Evolutionary conservation across 2,888 invertebrate species (phyloP), one percentile per base, ranked within the genome.

Genomic region (Julus scandinavius): DNA sequence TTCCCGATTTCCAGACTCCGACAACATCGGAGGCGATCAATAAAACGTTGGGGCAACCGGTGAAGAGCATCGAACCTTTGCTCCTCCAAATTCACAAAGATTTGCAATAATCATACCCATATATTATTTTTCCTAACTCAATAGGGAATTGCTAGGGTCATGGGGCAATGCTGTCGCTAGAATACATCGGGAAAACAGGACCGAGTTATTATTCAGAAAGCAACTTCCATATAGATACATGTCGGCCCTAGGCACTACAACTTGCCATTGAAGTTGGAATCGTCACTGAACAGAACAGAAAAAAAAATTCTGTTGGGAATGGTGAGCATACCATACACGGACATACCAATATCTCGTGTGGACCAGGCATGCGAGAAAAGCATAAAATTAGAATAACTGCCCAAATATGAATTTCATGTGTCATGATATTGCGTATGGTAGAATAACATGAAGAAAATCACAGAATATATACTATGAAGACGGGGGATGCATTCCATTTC

Each of bases 361-460:
- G 20, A 20, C 72, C 20, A 5, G 72, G 29, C 72, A 29, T 72
- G 6, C 38, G 38, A 6, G 13, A 80, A 5, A 38, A 38, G 80
- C 80, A 80, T 80, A 80, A 80, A 80, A 80, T 80, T 80, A 80
- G 80, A 80, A 80, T 80, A 80, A 80, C 80, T 80, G 80, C 80
- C 13, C 38, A 38, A 80, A 80, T 80, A 38, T 80, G 80, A 80
- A 80, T 80, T 80, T 29, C 11, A 29, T 38, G 80, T 80, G 29
- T 9, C 72, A 9, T 80, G 38, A 15, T 80, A 38, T 80, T 38
- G 80, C 13, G 38, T 29, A 38, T 11, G 13, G 38, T 1, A 29
- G 80, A 80, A 11, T 2, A 7, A 38, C 80, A 80, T 13, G 80
- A 29, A 80, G 80, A 38, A 80, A 38, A 80, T 80, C 80, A 15